Evolutionary conservation across 2,888 invertebrate species (phyloP), one percentile per base, ranked within the genome.

Genomic region (Scelioninae gen. 2): DNA sequence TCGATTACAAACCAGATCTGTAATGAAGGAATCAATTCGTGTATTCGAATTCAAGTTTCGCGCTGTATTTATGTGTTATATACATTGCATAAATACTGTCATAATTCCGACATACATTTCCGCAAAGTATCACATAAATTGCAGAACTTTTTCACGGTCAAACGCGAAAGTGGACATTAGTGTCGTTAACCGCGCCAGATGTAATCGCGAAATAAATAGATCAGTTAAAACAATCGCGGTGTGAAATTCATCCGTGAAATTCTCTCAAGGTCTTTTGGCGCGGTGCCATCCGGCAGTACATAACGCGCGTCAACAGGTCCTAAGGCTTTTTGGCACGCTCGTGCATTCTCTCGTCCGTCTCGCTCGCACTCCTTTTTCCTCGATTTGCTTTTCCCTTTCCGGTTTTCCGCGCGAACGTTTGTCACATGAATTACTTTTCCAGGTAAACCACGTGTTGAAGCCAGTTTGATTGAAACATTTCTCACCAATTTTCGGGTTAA

Each of bases 231-330:
- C 73, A 68, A 73, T 68, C 53, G 67, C 60, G 48, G 52, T 65
- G 69, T 60, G 69, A 72, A 72, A 75, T 69, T 69, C 72, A 72
- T 69, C 75, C 72, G 69, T 75, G 75, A 75, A 75, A 75, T 69
- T 72, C 72, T 64, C 73, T 60, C 75, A 72, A 75, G 75, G 75
- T 72, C 74, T 69, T 74, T 76, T 76, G 76, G 76, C 76, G 52
- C 74, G 6, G 58, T 70, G 76, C 76, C 74, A 74, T 64, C 58
- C 68, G 52, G 64, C 60, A 57, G 71, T 63, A 71, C 63, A 70
- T 71, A 74, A 76, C 65, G 63, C 76, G 74, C 69, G 72, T 72
- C 73, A 76, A 74, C 76, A 76, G 76, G 76, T 76, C 74, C 74
- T 74, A 72, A 74, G 70, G 72, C 72, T 68, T 76, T 74, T 69